phyloP scores from a whole-genome alignment of 2,888 invertebrate species.

The Sesia apiformis region DNA sequence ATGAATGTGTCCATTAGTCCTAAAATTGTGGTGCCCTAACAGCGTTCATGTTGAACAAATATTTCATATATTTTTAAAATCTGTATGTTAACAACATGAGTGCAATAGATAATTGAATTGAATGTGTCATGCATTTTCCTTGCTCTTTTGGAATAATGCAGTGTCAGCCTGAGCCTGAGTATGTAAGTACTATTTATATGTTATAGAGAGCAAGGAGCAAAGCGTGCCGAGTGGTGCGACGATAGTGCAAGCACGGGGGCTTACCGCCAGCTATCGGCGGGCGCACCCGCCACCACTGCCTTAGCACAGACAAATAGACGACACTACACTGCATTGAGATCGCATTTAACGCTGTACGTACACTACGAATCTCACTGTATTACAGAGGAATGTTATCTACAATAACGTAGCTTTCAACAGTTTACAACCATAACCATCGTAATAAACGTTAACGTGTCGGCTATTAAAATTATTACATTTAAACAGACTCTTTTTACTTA shows the following conservation, averaged over 20 bases:
- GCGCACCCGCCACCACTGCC: constrained; percentile 20
- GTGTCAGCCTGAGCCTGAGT: no score
- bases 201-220: constrained; percentile 9
- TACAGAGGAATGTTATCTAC: neutral
- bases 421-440: neutral
- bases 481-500: neutral
- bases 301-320: neutral
- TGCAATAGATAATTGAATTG: no score
- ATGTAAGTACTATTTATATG: neutral
- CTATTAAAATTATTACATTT: neutral
- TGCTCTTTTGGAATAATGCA: no score
- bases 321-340: neutral
- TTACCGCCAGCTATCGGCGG: constrained; percentile 34
- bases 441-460: neutral
- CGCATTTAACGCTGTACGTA: neutral
- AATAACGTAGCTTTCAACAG: neutral
- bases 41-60: no score
- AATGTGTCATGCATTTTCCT: no score
- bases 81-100: no score
- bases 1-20: no score
- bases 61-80: no score
- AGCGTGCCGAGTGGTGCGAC: constrained; percentile 14
- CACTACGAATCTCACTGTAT: neutral
- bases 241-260: constrained; percentile 28
- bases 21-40: no score